Conservation (phyloP, 2,888 invertebrate genomes). For the Leptinotarsa tumamoca region DNA sequence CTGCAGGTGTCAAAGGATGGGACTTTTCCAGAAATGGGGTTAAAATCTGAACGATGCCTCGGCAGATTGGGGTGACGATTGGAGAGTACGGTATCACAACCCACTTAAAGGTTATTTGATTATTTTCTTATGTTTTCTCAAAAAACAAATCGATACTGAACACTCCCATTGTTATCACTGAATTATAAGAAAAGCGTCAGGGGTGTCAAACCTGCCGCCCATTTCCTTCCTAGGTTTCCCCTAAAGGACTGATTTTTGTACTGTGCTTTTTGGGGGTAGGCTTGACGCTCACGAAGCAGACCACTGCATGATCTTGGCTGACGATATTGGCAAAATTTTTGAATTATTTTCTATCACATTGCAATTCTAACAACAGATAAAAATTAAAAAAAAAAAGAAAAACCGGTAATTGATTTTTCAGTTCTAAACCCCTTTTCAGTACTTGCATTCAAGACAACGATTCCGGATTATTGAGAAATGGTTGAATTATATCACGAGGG, state of each 20-base stretch:
- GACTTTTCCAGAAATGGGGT: conserved; percentile 90
- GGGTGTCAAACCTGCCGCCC: conserved; percentile 38
- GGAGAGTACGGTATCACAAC: conserved; percentile 9
- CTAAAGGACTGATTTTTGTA: conserved; percentile 51
- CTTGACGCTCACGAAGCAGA: conserved; percentile 45
- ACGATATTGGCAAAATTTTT: conserved; percentile 18
- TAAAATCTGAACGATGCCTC: conserved; percentile 66
- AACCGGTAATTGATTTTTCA: too few relatives aligned
- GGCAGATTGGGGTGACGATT: conserved; percentile 42
- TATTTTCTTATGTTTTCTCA: conserved; percentile 9
- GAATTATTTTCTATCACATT: neutral
- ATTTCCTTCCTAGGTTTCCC: conserved; percentile 28
- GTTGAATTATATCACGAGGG: neutral
- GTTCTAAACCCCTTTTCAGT: too few relatives aligned
- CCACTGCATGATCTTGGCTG: conserved; percentile 46
- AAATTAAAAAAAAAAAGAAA: neutral
- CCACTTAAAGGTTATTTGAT: neutral
- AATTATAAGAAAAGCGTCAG: conserved; percentile 27
- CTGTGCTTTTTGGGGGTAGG: conserved; percentile 23
- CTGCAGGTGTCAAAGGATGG: conserved; percentile 89
- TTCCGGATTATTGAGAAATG: neutral
- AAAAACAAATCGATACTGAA: neutral
- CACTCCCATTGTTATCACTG: conserved; percentile 24
- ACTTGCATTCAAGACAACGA: neutral
- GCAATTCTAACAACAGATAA: neutral